Evolutionary conservation across 1,140 invertebrate genomes (phyloP), one percentile per base, ranked within the genome.

Genomic region (Odontomachus brunneus): DNA sequence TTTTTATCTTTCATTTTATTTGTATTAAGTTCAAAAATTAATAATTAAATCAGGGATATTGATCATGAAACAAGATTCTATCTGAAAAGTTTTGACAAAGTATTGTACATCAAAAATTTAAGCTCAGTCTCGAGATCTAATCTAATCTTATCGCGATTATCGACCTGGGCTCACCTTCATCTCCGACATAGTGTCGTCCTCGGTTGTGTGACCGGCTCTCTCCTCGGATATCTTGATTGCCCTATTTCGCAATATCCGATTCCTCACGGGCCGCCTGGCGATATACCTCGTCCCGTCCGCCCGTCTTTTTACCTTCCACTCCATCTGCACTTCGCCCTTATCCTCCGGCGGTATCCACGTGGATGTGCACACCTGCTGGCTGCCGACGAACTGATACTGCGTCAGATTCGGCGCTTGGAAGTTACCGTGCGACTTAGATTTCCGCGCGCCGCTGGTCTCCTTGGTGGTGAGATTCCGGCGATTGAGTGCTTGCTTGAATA

Each of bases 171-270:
- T 44, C 90, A 96, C 95, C 93, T 98, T 98, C 67, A 97, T 94
- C 90, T 98, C 97, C 19, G 97, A 97, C 91, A 97, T 95, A 15
- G 97, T 96, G 88, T 98, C 97, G 89, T 98, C 97, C 90, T 98
- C 97, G 0, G 97, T 97, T 1, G 97, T 97, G 55, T 97, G 94
- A 1, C 97, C 97, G 74, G 95, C 95, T 48, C 96, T 92, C 87
- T 97, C 96, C 87, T 97, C 96, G 17, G 95, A 95, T 74, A 97
- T 95, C 90, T 96, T 95, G 82, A 96, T 93, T 22, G 96, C 96
- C 33, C 97, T 91, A 87, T 97, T 97, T 88, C 96, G 96, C 29
- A 97, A 92, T 49, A 97, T 94, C 80, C 96, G 95, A 92, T 95
- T 97, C 51, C 97, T 93, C 0, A 97, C 95, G 5, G 97, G 96